A percentile compares a stretch with the other conserved stretches of the same genome.
Conservation (phyloP, 1,140 invertebrate species). For the Brachionus asplanchnoidis region DNA sequence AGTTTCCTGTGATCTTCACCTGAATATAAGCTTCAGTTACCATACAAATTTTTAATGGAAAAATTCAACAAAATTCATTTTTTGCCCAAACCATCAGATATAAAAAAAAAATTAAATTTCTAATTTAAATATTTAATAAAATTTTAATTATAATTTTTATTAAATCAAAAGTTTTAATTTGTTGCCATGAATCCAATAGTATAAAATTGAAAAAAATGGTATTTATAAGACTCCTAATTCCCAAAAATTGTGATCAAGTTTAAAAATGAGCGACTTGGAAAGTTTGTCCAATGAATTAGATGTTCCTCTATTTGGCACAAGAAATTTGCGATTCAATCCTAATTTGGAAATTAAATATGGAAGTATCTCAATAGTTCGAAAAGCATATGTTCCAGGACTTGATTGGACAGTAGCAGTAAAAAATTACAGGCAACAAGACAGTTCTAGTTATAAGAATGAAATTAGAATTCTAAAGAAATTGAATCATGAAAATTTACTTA, state of each 20-base stretch:
- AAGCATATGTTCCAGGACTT: background rate
- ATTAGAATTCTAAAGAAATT: slow-evolving; percentile 79
- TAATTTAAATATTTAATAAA: background rate
- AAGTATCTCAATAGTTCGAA: background rate
- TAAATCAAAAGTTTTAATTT: too few species aligned
- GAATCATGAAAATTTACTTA: slow-evolving; percentile 78
- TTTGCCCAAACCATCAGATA: background rate
- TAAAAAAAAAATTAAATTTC: background rate
- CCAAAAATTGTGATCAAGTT: background rate
- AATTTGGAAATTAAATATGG: background rate
- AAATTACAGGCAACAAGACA: background rate
- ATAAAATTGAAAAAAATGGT: too few species aligned
- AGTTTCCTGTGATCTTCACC: background rate
- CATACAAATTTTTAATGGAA: background rate
- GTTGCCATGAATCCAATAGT: background rate
- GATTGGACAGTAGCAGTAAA: background rate
- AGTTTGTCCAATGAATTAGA: background rate
- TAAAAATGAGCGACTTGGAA: background rate
- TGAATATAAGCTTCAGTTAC: background rate
- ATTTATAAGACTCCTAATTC: background rate
- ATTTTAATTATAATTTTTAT: background rate
- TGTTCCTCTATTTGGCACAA: background rate
- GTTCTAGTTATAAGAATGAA: slow-evolving; percentile 52
- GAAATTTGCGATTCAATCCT: background rate
- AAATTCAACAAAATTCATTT: background rate